Conservation (phyloP, 1,140 invertebrate genomes). For the Orius insidiosus region DNA sequence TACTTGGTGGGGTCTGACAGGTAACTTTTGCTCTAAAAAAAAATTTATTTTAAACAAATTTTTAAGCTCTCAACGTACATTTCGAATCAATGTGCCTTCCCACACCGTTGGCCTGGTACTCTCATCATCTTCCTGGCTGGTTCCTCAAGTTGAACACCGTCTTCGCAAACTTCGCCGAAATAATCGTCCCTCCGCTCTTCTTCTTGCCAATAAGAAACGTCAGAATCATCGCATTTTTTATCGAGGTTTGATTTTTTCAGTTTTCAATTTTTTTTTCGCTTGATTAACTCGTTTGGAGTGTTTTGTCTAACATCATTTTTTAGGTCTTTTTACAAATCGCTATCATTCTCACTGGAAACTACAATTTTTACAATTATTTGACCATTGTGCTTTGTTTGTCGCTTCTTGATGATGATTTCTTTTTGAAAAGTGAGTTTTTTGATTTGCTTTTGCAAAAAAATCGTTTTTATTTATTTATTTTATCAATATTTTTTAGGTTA, state of each 20-base stretch:
- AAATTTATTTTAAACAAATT: slow-evolving; percentile 1
- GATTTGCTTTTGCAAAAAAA: no score
- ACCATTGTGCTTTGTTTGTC: slow-evolving; percentile 52
- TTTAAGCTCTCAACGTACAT: slow-evolving; percentile 51
- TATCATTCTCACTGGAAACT: slow-evolving; percentile 65
- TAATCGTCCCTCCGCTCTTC: slow-evolving; percentile 57
- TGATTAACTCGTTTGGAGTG: neutral
- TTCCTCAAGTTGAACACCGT: slow-evolving; percentile 45
- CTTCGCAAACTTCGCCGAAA: slow-evolving; percentile 44
- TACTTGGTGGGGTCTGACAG: slow-evolving; percentile 64
- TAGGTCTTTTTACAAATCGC: slow-evolving; percentile 53
- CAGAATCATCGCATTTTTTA: slow-evolving; percentile 42
- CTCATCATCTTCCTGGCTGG: slow-evolving; percentile 48
- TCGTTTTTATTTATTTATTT: no score
- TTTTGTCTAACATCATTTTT: slow-evolving; percentile 19
- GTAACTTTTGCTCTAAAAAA: slow-evolving; percentile 36
- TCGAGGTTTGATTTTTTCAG: slow-evolving; percentile 36
- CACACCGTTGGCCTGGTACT: slow-evolving; percentile 47
- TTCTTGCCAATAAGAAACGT: slow-evolving; percentile 52
- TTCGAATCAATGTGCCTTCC: slow-evolving; percentile 63
- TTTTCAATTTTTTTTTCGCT: neutral
- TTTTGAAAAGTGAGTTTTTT: slow-evolving; percentile 23
- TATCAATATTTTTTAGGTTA: no score
- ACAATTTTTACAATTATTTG: slow-evolving; percentile 63
- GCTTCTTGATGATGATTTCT: slow-evolving; percentile 50